Conservation (phyloP, 1,140 invertebrate genomes). For the Samia ricini region DNA sequence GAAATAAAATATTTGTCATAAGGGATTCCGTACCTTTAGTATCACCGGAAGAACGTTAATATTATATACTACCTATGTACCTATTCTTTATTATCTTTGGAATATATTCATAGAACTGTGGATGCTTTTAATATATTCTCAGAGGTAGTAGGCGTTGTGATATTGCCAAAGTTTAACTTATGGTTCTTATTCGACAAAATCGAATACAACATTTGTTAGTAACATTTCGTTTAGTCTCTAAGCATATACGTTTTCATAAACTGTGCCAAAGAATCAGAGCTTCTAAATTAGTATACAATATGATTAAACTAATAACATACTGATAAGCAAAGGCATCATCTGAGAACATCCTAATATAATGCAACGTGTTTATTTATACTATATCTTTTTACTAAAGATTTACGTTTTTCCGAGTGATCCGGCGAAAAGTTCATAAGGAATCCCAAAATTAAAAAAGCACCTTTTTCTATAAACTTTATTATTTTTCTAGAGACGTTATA, state of each 20-base stretch:
- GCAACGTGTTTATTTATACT: too few relatives aligned
- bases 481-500: too few relatives aligned
- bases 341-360: too few relatives aligned
- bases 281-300: neutral
- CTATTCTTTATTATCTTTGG: neutral
- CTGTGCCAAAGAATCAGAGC: neutral
- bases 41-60: too few relatives aligned
- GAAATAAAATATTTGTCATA: neutral
- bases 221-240: neutral
- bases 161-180: conserved; percentile 32
- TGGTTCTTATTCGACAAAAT: conserved; percentile 20
- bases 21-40: neutral
- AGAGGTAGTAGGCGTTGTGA: conserved; percentile 28
- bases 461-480: too few relatives aligned
- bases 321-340: too few relatives aligned
- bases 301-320: too few relatives aligned
- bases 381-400: too few relatives aligned
- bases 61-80: neutral
- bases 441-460: too few relatives aligned
- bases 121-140: conserved; percentile 24
- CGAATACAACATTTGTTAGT: neutral
- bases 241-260: neutral
- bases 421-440: too few relatives aligned
- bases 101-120: neutral
- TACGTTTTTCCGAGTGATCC: too few relatives aligned